phyloP scores from a whole-genome alignment of 2,113 vertebrate species.

The Sylvietta virens region DNA sequence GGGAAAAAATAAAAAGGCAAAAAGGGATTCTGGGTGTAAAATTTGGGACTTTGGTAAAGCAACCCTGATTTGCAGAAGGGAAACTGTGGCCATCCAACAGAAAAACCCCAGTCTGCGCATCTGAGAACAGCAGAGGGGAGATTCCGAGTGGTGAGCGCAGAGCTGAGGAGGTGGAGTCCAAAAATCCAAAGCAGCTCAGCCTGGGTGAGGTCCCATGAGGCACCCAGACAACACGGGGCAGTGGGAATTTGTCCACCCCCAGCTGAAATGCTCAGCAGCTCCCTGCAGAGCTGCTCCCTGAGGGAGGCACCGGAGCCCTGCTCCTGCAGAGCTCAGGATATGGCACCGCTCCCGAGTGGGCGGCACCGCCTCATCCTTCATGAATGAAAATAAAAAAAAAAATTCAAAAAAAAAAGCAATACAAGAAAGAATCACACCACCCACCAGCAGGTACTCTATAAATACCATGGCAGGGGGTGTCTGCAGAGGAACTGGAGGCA shows the following conservation, averaged over 20 bases:
- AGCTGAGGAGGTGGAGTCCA: neutral
- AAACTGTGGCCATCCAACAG: neutral
- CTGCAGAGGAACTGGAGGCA: slow-evolving; percentile 51
- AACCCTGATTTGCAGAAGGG: neutral
- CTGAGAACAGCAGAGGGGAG: neutral
- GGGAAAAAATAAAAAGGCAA: neutral
- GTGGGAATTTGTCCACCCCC: neutral
- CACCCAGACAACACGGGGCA: accelerated
- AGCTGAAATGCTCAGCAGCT: neutral
- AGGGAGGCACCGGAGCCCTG: neutral
- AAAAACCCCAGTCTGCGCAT: neutral
- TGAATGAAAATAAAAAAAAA: slow-evolving; percentile 28
- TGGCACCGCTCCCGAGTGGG: slow-evolving; percentile 15
- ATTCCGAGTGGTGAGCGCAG: neutral
- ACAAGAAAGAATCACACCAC: slow-evolving; percentile 45
- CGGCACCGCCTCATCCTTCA: slow-evolving; percentile 19
- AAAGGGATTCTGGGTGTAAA: neutral
- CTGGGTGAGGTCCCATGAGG: neutral
- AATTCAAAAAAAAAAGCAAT: too few species aligned
- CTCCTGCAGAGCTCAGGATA: neutral
- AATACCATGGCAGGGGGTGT: slow-evolving; percentile 60
- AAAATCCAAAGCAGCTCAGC: neutral
- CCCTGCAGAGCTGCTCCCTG: neutral
- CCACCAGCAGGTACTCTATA: slow-evolving; percentile 61
- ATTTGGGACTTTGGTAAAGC: neutral